Percentiles rank a stretch among this genome's conserved stretches.
These are phyloP conservation scores for Cephus cinctus DNA, from an alignment of 1,140 invertebrate species.

Conservation along the genomic window DNA sequence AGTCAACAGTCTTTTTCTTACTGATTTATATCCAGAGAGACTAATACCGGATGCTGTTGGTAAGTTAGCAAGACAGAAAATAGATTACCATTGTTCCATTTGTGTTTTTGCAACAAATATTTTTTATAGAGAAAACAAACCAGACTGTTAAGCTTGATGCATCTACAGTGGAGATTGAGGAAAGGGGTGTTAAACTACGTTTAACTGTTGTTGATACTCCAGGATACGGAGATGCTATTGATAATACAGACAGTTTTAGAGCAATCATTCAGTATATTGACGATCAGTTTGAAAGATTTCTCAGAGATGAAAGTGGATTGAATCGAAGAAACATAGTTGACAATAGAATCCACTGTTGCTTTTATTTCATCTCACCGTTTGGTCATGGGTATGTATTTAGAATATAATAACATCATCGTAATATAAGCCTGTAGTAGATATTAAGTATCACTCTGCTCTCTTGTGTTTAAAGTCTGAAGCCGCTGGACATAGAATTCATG, in stretches of 20 bases:
- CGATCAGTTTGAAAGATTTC: slow-evolving; percentile 90
- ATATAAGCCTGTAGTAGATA: slow-evolving; percentile 6
- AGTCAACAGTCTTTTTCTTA: slow-evolving; percentile 96
- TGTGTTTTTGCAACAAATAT: slow-evolving; percentile 15
- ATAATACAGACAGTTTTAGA: slow-evolving; percentile 91
- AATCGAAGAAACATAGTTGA: slow-evolving; percentile 91
- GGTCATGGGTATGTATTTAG: slow-evolving; percentile 81
- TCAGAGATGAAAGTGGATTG: slow-evolving; percentile 87
- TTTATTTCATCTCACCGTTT: slow-evolving; percentile 99
- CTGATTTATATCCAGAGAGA: slow-evolving; percentile 90
- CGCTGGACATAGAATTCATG: slow-evolving; percentile 98
- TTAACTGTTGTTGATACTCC: slow-evolving; percentile 95
- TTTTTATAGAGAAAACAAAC: slow-evolving; percentile 75
- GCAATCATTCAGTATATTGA: slow-evolving; percentile 92
- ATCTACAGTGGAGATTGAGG: slow-evolving; percentile 92
- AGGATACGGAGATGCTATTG: slow-evolving; percentile 98
- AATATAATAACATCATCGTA: neutral
- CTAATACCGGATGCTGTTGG: slow-evolving; percentile 83
- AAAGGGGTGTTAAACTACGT: slow-evolving; percentile 85
- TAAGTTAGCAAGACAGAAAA: slow-evolving; percentile 48
- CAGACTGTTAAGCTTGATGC: slow-evolving; percentile 88
- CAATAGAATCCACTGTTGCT: slow-evolving; percentile 93
- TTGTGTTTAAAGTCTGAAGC: slow-evolving; percentile 59
- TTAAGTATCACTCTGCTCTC: slow-evolving; percentile 6
- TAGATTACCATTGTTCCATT: slow-evolving; percentile 14